phyloP scores from a whole-genome alignment of 2,797 vertebrate species.

The Brachyrhaphis roseni region DNA sequence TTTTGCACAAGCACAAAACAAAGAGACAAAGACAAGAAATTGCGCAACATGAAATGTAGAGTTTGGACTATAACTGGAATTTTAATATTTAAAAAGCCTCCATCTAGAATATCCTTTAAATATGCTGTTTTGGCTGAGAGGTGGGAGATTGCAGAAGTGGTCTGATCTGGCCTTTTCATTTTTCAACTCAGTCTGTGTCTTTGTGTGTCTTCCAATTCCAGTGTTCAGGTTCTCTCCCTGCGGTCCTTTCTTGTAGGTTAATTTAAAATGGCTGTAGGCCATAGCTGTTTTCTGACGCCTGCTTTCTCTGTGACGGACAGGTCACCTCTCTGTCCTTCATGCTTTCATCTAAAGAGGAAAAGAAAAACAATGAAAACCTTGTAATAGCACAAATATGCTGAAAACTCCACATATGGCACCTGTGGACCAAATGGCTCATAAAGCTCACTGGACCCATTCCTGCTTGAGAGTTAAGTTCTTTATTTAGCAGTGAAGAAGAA shows the following conservation, averaged over 20 bases:
- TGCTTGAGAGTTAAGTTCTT: not conserved
- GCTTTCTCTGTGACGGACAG: not conserved
- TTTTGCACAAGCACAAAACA: not conserved
- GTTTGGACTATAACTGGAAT: not conserved
- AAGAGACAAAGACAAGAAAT: not conserved
- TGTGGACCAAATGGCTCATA: not conserved
- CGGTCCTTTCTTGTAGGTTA: not conserved
- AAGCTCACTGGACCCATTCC: not conserved
- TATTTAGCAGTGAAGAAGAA: not conserved
- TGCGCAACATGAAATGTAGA: not conserved
- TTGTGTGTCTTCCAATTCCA: not conserved
- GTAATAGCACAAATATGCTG: not conserved
- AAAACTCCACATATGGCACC: not conserved
- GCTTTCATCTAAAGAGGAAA: constrained; percentile 2
- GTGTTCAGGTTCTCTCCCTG: not conserved
- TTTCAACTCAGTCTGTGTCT: not conserved
- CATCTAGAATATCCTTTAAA: not conserved
- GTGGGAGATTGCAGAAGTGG: not conserved
- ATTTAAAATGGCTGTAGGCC: not conserved
- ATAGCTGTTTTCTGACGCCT: not conserved
- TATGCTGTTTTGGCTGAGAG: not conserved
- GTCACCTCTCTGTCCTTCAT: not conserved
- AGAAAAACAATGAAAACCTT: not conserved
- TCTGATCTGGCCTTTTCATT: not conserved
- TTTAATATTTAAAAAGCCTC: not conserved